A percentile compares a stretch with the other conserved stretches of the same genome.
Conservation (phyloP, 2,113 vertebrate genomes). For the Propithecus coquereli region DNA sequence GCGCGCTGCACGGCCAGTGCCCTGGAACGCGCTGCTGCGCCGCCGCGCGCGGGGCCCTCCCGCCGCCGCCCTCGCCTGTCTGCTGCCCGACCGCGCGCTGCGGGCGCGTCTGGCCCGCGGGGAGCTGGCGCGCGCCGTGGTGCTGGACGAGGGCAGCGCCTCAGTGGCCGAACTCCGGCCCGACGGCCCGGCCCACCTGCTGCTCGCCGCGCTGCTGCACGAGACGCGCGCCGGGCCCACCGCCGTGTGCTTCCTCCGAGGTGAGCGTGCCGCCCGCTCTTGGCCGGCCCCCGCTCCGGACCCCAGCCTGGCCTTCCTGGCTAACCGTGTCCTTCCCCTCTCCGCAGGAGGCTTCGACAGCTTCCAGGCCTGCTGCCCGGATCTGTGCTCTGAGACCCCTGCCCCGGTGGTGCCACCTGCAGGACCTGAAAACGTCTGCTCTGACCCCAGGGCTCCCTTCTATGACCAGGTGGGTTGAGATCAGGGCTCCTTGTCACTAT, state of each 20-base stretch:
- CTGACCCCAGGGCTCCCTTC: slow-evolving; percentile 80
- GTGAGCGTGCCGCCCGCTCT: slow-evolving; percentile 65
- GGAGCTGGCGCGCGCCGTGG: slow-evolving; percentile 82
- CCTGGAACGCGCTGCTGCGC: slow-evolving; percentile 90
- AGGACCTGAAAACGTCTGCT: slow-evolving; percentile 37
- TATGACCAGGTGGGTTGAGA: slow-evolving; percentile 86
- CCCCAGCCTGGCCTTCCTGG: rapidly evolving
- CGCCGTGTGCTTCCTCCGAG: slow-evolving; percentile 86
- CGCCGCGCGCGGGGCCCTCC: slow-evolving; percentile 83
- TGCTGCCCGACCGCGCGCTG: slow-evolving; percentile 86
- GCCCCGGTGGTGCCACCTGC: not conserved
- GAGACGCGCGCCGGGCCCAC: slow-evolving; percentile 77
- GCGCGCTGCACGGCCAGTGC: slow-evolving; percentile 84
- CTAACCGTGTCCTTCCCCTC: not conserved
- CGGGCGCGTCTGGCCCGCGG: slow-evolving; percentile 82
- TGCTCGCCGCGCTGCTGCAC: slow-evolving; percentile 84
- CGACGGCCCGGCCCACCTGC: slow-evolving; percentile 83
- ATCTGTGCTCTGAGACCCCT: slow-evolving; percentile 82
- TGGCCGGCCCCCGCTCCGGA: rapidly evolving
- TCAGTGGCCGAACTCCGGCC: slow-evolving; percentile 77
- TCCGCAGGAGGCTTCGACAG: slow-evolving; percentile 86
- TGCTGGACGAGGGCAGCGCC: slow-evolving; percentile 85
- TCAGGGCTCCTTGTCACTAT: not conserved
- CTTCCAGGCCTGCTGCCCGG: slow-evolving; percentile 84
- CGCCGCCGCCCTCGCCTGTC: slow-evolving; percentile 84